Percentiles rank a stretch among this genome's conserved stretches.
phyloP scores from a whole-genome alignment of 2,113 vertebrate genomes.

The Isichthys henryi region DNA sequence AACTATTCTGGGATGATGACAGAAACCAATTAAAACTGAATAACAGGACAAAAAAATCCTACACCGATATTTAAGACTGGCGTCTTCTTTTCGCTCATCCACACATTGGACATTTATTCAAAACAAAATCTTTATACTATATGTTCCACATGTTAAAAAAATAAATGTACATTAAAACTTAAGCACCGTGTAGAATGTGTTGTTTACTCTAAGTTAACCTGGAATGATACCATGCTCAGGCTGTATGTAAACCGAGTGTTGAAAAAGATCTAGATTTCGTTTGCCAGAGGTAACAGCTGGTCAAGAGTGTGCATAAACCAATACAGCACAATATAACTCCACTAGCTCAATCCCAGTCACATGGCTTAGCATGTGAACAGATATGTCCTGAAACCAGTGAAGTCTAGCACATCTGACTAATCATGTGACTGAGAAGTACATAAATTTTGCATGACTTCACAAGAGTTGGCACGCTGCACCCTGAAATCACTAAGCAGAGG shows the following conservation, averaged over 20 bases:
- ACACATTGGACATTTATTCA: slow-evolving; percentile 91
- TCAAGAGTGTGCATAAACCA: background rate
- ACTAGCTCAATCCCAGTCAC: background rate
- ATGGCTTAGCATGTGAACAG: background rate
- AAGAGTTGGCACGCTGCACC: background rate
- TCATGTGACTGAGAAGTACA: background rate
- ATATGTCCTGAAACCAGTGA: background rate
- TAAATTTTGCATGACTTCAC: background rate
- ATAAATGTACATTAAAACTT: slow-evolving; percentile 98
- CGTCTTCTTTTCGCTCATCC: slow-evolving; percentile 78
- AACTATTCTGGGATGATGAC: slow-evolving; percentile 77
- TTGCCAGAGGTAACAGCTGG: background rate
- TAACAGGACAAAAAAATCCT: slow-evolving; percentile 18
- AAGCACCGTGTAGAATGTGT: slow-evolving; percentile 85
- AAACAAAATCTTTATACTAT: slow-evolving; percentile 61
- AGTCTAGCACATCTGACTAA: background rate
- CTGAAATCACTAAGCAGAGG: background rate
- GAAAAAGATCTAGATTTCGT: background rate
- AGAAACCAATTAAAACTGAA: slow-evolving; percentile 56
- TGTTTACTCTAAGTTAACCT: slow-evolving; percentile 37
- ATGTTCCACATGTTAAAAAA: slow-evolving; percentile 84
- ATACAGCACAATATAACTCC: background rate
- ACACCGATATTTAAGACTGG: slow-evolving; percentile 52
- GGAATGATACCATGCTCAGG: background rate
- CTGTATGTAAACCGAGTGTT: background rate